Conservation (phyloP, 2,797 vertebrate species). For the Oryzias sinensis region DNA sequence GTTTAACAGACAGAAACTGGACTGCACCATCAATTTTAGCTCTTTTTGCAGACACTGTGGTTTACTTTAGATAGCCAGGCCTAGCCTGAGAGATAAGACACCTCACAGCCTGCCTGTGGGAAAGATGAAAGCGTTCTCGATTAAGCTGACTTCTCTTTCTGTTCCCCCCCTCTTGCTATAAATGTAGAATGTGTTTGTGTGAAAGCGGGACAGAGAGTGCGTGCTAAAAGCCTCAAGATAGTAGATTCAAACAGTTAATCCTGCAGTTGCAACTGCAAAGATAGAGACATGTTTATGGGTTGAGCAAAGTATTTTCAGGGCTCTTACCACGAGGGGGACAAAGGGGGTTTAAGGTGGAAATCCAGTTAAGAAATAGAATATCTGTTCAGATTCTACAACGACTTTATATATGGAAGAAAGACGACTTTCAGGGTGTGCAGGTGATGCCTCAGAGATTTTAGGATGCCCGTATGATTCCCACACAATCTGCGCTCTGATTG, state of each 20-base stretch:
- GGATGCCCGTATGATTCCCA: too few species aligned
- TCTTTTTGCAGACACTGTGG: conserved; percentile 55
- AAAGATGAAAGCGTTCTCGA: conserved; percentile 66
- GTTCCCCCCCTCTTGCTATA: conserved; percentile 9
- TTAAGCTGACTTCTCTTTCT: conserved; percentile 28
- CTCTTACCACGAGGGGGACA: too few species aligned
- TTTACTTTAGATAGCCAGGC: conserved; percentile 69
- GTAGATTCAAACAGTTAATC: conserved; percentile 1
- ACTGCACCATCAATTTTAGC: conserved; percentile 57
- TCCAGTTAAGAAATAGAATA: too few species aligned
- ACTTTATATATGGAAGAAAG: too few species aligned
- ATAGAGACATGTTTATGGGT: conserved; percentile 10
- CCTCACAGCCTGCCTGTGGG: conserved; percentile 54
- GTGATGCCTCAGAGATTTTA: too few species aligned
- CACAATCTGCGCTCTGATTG: too few species aligned
- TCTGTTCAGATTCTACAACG: too few species aligned
- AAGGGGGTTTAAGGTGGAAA: too few species aligned
- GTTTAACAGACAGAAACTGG: conserved; percentile 65
- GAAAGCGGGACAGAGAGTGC: neutral
- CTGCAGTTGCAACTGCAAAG: conserved; percentile 5
- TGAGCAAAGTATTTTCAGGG: conserved; percentile 11
- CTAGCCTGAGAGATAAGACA: conserved; percentile 69
- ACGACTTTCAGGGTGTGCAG: too few species aligned
- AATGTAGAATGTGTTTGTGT: conserved; percentile 7
- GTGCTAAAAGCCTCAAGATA: conserved; percentile 2